These are phyloP conservation scores for Salvelinus namaycush DNA, from an alignment of 2,113 vertebrate genomes.

Conservation along the genomic window DNA sequence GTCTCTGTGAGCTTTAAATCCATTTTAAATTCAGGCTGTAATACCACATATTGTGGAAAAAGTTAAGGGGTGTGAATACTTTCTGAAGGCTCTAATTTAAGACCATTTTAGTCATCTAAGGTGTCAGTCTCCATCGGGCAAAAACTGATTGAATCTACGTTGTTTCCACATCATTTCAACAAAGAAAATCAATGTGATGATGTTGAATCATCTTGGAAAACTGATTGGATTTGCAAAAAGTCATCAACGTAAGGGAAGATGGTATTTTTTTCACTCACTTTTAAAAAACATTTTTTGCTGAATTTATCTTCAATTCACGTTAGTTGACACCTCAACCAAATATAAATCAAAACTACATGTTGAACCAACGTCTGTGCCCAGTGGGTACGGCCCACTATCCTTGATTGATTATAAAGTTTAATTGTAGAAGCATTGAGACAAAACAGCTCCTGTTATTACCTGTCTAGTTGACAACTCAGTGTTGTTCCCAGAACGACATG, in stretches of 20 bases:
- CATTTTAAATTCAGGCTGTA: too few species aligned
- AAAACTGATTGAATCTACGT: conserved; percentile 69
- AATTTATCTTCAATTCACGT: too few species aligned
- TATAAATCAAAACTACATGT: too few species aligned
- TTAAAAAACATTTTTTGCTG: neutral
- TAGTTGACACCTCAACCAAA: too few species aligned
- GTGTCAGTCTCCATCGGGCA: too few species aligned
- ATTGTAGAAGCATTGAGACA: conserved; percentile 55
- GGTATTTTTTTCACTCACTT: conserved; percentile 60
- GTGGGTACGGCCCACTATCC: neutral
- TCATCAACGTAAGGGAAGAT: too few species aligned
- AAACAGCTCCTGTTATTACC: conserved; percentile 76
- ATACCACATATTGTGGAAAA: too few species aligned
- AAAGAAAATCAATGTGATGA: too few species aligned
- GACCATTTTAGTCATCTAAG: neutral
- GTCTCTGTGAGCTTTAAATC: conserved; percentile 50
- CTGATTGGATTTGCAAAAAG: too few species aligned
- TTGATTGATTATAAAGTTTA: neutral
- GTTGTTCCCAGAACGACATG: conserved; percentile 47
- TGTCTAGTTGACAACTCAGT: conserved; percentile 59
- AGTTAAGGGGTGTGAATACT: too few species aligned
- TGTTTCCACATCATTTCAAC: conserved; percentile 7
- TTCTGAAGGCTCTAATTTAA: too few species aligned
- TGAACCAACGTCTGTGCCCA: neutral
- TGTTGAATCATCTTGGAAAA: too few species aligned